These are phyloP conservation scores for Melanargia galathea DNA, from an alignment of 2,888 invertebrate genomes.

Conservation along the genomic window DNA sequence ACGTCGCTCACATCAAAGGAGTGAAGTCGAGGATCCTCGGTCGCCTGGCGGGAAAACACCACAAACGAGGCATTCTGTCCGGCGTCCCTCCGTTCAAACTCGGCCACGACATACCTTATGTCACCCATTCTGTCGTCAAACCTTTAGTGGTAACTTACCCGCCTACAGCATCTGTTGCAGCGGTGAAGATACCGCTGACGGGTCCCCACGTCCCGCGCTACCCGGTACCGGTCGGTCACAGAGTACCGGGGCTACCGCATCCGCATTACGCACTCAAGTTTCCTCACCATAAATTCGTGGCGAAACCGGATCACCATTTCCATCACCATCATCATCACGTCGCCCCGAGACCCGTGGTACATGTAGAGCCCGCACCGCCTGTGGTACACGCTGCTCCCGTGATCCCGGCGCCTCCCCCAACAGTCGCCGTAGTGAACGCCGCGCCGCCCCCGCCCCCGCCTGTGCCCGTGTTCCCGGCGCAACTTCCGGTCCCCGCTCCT, in stretches of 20 bases:
- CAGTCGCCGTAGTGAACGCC: constrained; percentile 55
- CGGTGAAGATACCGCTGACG: constrained; percentile 70
- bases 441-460: constrained; percentile 51
- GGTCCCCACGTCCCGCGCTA: constrained; percentile 58
- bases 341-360: constrained; percentile 61
- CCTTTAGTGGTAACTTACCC: constrained; percentile 76
- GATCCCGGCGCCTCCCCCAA: constrained; percentile 55
- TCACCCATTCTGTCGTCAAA: constrained; percentile 75
- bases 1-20: constrained; percentile 60
- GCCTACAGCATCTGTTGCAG: constrained; percentile 69
- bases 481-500: constrained; percentile 51
- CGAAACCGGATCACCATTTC: constrained; percentile 66
- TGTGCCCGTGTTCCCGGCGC: constrained; percentile 32
- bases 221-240: constrained; percentile 66
- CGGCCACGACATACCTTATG: constrained; percentile 73
- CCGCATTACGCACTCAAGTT: constrained; percentile 67
- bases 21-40: constrained; percentile 61
- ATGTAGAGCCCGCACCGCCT: constrained; percentile 47
- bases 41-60: constrained; percentile 59
- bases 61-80: constrained; percentile 70
- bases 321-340: constrained; percentile 76
- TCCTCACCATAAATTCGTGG: constrained; percentile 61
- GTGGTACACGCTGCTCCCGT: constrained; percentile 49
- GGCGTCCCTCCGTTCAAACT: constrained; percentile 74
- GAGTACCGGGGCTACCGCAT: constrained; percentile 62